Conservation (phyloP, 2,797 vertebrate species). For the Molothrus ater region DNA sequence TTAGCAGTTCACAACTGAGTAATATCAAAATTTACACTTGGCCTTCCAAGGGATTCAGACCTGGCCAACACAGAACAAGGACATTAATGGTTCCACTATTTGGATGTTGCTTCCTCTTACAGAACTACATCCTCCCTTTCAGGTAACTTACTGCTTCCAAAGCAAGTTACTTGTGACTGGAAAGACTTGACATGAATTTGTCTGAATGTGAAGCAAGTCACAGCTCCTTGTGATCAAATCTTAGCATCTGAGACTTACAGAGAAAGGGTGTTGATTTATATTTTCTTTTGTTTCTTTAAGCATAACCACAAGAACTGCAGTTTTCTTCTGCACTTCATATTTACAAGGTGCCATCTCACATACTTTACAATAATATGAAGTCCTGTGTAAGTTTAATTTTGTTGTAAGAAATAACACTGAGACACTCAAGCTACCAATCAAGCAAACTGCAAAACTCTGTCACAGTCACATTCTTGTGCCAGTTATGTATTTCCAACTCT, state of each 20-base stretch:
- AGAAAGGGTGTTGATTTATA: neutral
- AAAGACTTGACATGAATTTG: neutral
- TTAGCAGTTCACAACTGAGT: neutral
- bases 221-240: neutral
- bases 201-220: neutral
- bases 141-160: neutral
- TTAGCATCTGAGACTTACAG: neutral
- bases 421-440: neutral
- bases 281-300: neutral
- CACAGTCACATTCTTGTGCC: neutral
- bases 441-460: neutral
- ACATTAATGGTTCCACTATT: neutral
- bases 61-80: neutral
- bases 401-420: neutral
- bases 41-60: neutral
- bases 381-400: neutral
- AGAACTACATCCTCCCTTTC: neutral
- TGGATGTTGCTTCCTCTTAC: neutral
- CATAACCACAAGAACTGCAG: neutral
- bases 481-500: neutral
- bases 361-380: neutral
- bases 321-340: neutral
- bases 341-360: neutral
- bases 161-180: neutral
- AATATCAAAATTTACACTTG: neutral